Evolutionary conservation across 2,113 vertebrate species (phyloP).

Genomic region (Erythrocercus mccallii): DNA sequence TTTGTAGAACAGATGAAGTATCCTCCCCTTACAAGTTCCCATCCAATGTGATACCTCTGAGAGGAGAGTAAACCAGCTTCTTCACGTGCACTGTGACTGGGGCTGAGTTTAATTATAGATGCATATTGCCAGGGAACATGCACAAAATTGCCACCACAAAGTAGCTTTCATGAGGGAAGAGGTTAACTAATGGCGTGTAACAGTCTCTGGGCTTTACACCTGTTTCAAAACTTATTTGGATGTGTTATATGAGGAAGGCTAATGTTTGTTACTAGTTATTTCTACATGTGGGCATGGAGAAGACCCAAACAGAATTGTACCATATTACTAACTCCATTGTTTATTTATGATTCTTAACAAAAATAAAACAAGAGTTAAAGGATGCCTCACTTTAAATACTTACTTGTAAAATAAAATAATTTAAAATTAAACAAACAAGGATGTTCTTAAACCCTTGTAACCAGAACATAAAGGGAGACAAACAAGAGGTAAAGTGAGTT

Average conservation of each 20-base stretch:
- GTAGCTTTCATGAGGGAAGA: not conserved
- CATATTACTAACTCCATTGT: not conserved
- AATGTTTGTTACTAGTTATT: not conserved
- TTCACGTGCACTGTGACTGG: not conserved
- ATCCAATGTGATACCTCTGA: not conserved
- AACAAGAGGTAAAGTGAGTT: not conserved
- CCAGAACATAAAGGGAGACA: not conserved
- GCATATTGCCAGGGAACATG: not conserved
- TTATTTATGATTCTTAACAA: not conserved
- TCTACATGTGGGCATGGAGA: not conserved
- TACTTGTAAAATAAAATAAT: not conserved
- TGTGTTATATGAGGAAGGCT: not conserved
- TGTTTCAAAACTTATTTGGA: not conserved
- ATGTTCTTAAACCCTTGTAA: not conserved
- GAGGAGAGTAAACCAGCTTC: not conserved
- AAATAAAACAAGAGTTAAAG: not conserved
- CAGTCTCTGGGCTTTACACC: not conserved
- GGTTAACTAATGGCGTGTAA: not conserved
- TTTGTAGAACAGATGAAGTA: not conserved
- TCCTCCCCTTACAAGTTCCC: not conserved
- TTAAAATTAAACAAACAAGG: not conserved
- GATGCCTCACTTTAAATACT: not conserved
- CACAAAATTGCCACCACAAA: not conserved
- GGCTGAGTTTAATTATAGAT: not conserved
- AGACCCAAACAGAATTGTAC: not conserved